Conservation (phyloP, 1,140 invertebrate species). For the Xylocopa sonorina region DNA sequence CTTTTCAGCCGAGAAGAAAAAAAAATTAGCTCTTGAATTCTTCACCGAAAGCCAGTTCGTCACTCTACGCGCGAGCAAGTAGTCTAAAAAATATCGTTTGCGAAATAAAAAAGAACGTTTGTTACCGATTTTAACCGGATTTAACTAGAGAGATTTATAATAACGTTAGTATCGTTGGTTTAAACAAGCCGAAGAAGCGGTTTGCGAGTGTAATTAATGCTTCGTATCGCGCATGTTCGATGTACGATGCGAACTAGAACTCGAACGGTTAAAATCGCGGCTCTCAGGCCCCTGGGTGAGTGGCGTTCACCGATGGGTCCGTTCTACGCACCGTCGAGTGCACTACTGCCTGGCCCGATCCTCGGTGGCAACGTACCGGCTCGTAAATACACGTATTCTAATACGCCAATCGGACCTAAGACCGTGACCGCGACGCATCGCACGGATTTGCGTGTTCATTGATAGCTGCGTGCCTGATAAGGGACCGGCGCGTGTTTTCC, state of each 20-base stretch:
- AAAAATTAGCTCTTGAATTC: background rate
- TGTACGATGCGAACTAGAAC: background rate
- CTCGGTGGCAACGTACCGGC: constrained; percentile 35
- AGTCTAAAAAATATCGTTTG: background rate
- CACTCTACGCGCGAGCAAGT: background rate
- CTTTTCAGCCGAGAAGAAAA: background rate
- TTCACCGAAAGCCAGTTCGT: too few relatives aligned
- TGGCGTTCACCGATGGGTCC: constrained; percentile 40
- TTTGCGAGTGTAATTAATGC: background rate
- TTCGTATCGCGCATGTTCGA: background rate
- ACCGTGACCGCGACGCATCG: constrained; percentile 26
- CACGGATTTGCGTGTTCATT: constrained; percentile 34
- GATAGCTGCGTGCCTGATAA: constrained; percentile 11
- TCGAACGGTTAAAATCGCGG: constrained; percentile 1
- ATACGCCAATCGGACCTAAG: constrained; percentile 52
- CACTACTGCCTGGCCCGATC: constrained; percentile 64
- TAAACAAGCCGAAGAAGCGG: background rate
- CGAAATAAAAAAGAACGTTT: too few relatives aligned
- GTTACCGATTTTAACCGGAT: too few relatives aligned
- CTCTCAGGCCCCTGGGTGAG: constrained; percentile 22
- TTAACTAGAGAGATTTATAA: background rate
- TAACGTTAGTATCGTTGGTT: background rate
- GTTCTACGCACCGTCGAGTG: constrained; percentile 65
- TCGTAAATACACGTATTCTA: constrained; percentile 63
- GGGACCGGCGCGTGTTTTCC: constrained; percentile 14